Conservation (phyloP, 2,113 vertebrate genomes). For the Cisticola juncidis region DNA sequence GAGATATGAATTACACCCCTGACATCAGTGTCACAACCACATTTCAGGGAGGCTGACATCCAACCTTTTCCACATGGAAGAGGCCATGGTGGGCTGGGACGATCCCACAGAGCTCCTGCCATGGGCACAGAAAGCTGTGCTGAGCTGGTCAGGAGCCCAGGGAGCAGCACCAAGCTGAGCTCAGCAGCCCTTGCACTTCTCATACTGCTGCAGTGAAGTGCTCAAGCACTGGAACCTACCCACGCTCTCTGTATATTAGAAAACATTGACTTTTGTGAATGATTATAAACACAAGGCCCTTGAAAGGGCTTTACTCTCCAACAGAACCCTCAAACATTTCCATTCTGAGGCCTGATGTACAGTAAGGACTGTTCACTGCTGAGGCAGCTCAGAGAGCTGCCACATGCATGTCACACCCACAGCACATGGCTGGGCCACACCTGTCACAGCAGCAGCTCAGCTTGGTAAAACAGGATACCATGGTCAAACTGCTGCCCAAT, state of each 20-base stretch:
- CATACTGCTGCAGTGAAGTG: not conserved
- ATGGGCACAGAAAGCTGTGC: not conserved
- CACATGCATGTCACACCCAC: not conserved
- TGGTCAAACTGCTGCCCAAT: not conserved
- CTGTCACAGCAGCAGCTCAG: not conserved
- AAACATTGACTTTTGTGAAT: conserved; percentile 49
- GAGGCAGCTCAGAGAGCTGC: not conserved
- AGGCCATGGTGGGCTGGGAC: not conserved
- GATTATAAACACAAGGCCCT: conserved; percentile 62
- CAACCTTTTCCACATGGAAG: not conserved
- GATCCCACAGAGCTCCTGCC: not conserved
- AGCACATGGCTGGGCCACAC: not conserved
- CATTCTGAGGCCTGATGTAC: conserved; percentile 4
- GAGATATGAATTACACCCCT: not conserved
- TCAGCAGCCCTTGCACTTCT: not conserved
- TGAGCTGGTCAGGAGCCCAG: not conserved
- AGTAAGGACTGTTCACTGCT: not conserved
- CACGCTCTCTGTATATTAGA: not conserved
- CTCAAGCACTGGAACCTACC: conserved; percentile 22
- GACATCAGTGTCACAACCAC: too few relatives aligned
- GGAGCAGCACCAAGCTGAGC: not conserved
- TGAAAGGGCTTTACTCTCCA: conserved; percentile 47
- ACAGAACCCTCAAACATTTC: conserved; percentile 61
- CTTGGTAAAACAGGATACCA: not conserved
- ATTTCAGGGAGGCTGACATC: not conserved